Percentiles rank a stretch among this genome's conserved stretches.
phyloP scores from a whole-genome alignment of 2,888 invertebrate genomes.

The Pasiphila rectangulata region DNA sequence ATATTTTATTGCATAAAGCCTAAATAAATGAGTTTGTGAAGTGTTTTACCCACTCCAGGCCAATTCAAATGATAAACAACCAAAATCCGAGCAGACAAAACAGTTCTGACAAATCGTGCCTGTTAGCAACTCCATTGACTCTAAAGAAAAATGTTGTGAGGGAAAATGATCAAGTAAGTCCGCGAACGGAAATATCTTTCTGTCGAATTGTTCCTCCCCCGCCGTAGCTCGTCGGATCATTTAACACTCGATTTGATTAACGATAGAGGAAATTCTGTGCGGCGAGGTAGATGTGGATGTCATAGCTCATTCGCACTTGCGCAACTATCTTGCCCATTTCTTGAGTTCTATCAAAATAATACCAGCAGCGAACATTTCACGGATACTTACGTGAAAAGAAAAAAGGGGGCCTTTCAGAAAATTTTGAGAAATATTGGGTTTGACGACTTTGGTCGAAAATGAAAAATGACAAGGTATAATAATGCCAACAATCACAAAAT shows the following conservation, averaged over 20 bases:
- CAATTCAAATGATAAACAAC: conserved; percentile 49
- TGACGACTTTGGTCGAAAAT: too few relatives aligned
- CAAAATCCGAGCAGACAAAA: conserved; percentile 55
- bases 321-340: not conserved
- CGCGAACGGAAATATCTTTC: conserved; percentile 51
- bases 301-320: conserved; percentile 4
- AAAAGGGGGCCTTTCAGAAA: too few relatives aligned
- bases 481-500: too few relatives aligned
- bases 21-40: conserved; percentile 36
- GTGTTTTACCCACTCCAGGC: conserved; percentile 34
- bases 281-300: conserved; percentile 31
- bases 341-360: too few relatives aligned
- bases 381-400: too few relatives aligned
- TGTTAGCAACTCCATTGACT: conserved; percentile 66
- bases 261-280: conserved; percentile 41
- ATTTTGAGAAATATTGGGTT: too few relatives aligned
- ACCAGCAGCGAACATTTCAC: too few relatives aligned
- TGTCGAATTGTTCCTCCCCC: conserved; percentile 44
- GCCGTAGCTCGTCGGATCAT: conserved; percentile 52
- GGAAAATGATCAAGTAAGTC: conserved; percentile 58
- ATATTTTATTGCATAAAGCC: conserved; percentile 35
- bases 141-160: conserved; percentile 60
- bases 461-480: too few relatives aligned
- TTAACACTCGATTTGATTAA: conserved; percentile 70
- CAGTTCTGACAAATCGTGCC: conserved; percentile 64